Conservation (phyloP, 2,797 vertebrate species). For the Mycteria americana region DNA sequence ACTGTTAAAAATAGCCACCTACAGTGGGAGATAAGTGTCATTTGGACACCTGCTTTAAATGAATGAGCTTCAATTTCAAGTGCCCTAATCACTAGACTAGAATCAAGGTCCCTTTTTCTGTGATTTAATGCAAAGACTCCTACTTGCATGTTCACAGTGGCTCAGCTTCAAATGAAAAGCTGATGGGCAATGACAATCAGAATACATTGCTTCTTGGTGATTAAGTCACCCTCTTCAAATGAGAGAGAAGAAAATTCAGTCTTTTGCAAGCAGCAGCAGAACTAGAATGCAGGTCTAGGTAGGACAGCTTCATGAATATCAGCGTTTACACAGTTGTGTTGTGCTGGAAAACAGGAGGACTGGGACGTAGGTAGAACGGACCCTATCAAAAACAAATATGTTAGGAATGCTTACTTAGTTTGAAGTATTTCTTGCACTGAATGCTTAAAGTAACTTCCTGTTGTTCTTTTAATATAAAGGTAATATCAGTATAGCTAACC, state of each 20-base stretch:
- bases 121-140: constrained; percentile 1
- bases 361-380: not conserved
- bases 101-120: not conserved
- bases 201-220: not conserved
- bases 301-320: not conserved
- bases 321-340: not conserved
- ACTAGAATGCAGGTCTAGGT: not conserved
- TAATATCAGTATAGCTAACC: not conserved
- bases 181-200: not conserved
- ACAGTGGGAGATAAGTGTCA: constrained; percentile 9
- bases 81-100: not conserved
- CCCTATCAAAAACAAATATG: not conserved
- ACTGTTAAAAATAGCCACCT: constrained; percentile 34
- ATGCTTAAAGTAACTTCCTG: not conserved
- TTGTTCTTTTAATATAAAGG: not conserved
- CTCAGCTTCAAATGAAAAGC: constrained; percentile 5
- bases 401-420: not conserved
- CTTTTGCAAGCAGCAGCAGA: not conserved
- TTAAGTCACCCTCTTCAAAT: not conserved
- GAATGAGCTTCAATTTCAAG: constrained; percentile 42
- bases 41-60: constrained; percentile 41
- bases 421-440: not conserved
- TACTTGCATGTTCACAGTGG: not conserved
- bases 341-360: not conserved
- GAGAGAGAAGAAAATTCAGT: not conserved